Evolutionary conservation across 2,888 invertebrate species (phyloP), one percentile per base, ranked within the genome.

Genomic region (Esperia sulphurella): DNA sequence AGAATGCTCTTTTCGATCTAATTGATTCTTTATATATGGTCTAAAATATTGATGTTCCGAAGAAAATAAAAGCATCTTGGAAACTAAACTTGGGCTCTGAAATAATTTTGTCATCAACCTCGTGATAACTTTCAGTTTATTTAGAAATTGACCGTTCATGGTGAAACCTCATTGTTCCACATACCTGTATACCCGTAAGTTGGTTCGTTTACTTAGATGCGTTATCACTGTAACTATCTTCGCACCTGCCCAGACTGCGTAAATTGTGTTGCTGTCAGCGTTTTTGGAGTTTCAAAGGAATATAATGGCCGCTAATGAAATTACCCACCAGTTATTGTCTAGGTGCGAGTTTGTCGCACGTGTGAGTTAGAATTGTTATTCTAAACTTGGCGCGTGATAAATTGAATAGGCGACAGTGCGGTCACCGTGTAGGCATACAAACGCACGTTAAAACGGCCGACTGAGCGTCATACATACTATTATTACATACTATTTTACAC

Each of bases 401-500:
- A 82, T 84, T 77, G 75, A 77, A 79, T 81, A 75, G 77, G 76
- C 80, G 79, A 77, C 82, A 77, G 68, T 65, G n/a, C n/a, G 60
- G 63, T 59, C 68, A 54, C 71, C 63, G 65, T 58, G 69, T 68
- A 63, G 60, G 77, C 78, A 82, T 79, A 79, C 80, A 75, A 81
- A 83, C 73, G 68, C 64, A 54, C 67, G 53, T 68, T 76, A 74
- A 79, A 68, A 65, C 63, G 57, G 59, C 55, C 58, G 40, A 68
- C 61, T 70, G 67, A 78, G 73, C 73, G 78, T 78, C 75, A 79
- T 68, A 21, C 21, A 21, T 10, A 58, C 7, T n/a, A 67, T 57
- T 55, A 66, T 60, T 51, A 56, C 56, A 56, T 61, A 54, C 61
- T 58, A 65, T 65, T 73, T 74, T 65, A 70, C 74, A 68, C 71